Percentiles rank a stretch among this genome's conserved stretches.
Conservation (phyloP, 2,888 invertebrate genomes). For the Caenorhabditis doughertyi region DNA sequence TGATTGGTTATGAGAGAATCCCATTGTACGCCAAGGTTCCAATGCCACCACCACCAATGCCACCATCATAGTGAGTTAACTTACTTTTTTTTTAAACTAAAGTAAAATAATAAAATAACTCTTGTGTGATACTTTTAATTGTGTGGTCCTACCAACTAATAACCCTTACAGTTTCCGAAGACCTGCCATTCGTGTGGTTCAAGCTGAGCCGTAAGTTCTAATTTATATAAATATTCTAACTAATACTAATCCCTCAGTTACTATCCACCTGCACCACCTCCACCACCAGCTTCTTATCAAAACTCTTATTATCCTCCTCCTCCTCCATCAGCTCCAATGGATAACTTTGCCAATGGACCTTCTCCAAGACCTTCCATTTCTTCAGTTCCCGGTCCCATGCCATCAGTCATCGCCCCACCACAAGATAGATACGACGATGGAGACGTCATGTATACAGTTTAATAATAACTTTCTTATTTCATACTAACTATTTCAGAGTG, state of each 20-base stretch:
- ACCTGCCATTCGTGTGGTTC: constrained; percentile 6
- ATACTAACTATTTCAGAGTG: constrained; percentile 37
- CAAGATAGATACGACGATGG: constrained; percentile 43
- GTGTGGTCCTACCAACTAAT: neutral
- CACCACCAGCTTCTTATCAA: constrained; percentile 3
- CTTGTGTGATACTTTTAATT: neutral
- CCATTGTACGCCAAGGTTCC: constrained; percentile 60
- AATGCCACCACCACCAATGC: constrained; percentile 46
- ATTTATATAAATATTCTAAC: neutral
- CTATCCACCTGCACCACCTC: constrained; percentile 20
- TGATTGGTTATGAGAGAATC: constrained; percentile 57
- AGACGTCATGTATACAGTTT: constrained; percentile 39
- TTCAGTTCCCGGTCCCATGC: constrained; percentile 1
- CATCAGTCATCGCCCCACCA: constrained; percentile 23
- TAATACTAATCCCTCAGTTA: constrained; percentile 36
- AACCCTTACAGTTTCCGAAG: constrained; percentile 29
- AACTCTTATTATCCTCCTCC: constrained; percentile 11
- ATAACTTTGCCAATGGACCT: constrained; percentile 19
- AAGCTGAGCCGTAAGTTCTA: constrained; percentile 35
- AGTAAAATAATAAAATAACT: neutral
- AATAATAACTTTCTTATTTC: neutral
- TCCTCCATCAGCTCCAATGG: constrained; percentile 21
- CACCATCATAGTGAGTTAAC: constrained; percentile 45
- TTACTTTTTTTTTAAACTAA: neutral
- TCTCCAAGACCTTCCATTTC: neutral